phyloP scores from a whole-genome alignment of 2,797 vertebrate genomes.

The Diplodus sargus region DNA sequence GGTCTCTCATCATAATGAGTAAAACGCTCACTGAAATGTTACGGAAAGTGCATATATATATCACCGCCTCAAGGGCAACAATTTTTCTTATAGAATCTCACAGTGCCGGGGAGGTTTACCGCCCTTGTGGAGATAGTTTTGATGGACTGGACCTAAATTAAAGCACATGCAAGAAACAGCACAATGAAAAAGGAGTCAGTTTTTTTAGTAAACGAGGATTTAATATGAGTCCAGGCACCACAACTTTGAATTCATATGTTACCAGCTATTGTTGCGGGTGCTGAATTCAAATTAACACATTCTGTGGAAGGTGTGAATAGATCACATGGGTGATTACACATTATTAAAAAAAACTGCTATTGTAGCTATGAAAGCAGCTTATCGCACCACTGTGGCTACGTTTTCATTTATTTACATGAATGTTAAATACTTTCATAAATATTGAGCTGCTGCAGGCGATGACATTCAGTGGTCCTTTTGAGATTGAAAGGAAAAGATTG shows the following conservation, averaged over 20 bases:
- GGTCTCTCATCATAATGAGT: slow-evolving; percentile 32
- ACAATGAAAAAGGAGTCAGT: slow-evolving; percentile 2
- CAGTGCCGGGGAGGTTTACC: background rate
- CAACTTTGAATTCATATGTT: background rate
- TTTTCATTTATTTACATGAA: background rate
- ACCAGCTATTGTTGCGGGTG: background rate
- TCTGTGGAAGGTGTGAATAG: background rate
- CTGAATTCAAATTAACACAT: background rate
- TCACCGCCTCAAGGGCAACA: slow-evolving; percentile 21
- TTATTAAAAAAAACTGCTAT: background rate
- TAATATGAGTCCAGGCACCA: background rate
- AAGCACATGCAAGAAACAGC: background rate
- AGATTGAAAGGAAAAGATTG: background rate
- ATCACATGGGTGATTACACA: slow-evolving; percentile 1
- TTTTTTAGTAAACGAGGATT: background rate
- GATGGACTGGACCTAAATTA: slow-evolving; percentile 22
- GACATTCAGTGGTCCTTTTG: background rate
- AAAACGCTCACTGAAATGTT: slow-evolving; percentile 1
- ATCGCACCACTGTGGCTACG: too few species aligned
- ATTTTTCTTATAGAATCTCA: slow-evolving; percentile 13
- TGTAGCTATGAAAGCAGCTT: background rate
- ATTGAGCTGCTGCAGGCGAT: background rate
- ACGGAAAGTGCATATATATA: slow-evolving; percentile 5
- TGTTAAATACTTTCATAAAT: background rate
- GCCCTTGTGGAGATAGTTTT: background rate